Evolutionary conservation across 2,797 vertebrate species (phyloP), one percentile per base, ranked within the genome.

Genomic region (Pipistrellus pipistrellus): DNA sequence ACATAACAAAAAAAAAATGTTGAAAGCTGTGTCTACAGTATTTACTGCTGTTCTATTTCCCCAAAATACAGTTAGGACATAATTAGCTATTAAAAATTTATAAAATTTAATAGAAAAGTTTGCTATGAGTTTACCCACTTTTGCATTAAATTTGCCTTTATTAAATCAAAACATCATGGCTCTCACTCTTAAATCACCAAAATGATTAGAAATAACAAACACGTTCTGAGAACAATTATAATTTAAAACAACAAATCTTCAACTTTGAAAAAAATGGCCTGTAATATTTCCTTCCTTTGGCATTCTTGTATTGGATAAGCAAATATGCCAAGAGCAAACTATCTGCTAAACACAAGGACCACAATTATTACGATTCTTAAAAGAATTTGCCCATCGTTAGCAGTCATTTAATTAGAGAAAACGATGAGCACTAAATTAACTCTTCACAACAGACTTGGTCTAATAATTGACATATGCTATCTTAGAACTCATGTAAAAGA

Each of bases 61-160:
- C 18, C 86, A 90, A 95, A 95, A 48, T 97, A 96, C 73, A 96
- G 87, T 15, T 95, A 27, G 94, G 95, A 96, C 97, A 97, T 97
- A 97, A 97, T 96, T 94, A 90, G 71, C 85, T 96, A 85, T 82
- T 82, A 97, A 94, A 32, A 46, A 87, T 96, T 94, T 94, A 96
- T 85, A 95, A 97, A 97, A 64, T 41, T 92, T 88, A 96, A 96
- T 96, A 96, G 95, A 96, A 97, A 95, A 97, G 48, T 94, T 90
- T 93, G 85, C 48, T 84, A 96, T 97, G 84, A 93, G 91, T 87
- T 87, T 84, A 89, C 69, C 57, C 89, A 94, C 76, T 93, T 95
- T 93, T 93, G 84, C 92, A 96, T 88, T 93, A 93, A 89, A 93
- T 94, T 96, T 95, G 46, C 88, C 93, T 92, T 88, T 30, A 4